Percentiles rank a stretch among this genome's conserved stretches.
phyloP scores from a whole-genome alignment of 2,113 vertebrate species.

The Chascanopsetta lugubris region DNA sequence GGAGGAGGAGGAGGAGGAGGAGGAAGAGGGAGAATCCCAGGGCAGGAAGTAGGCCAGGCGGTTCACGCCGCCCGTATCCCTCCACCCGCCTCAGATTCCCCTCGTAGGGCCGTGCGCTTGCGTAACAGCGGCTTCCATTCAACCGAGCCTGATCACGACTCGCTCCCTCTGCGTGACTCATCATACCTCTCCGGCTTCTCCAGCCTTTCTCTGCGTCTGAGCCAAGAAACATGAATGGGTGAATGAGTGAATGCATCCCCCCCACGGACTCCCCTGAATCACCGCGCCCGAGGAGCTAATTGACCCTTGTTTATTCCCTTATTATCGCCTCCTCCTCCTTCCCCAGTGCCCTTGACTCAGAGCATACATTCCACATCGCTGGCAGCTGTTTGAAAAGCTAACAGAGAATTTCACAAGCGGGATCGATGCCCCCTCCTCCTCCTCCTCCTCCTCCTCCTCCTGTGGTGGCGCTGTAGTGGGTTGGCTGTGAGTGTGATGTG shows the following conservation, averaged over 20 bases:
- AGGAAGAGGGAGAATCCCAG: conserved; percentile 10
- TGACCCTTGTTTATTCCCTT: conserved; percentile 9
- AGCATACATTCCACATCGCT: background rate
- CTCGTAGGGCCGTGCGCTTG: conserved; percentile 28
- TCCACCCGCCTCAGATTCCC: conserved; percentile 22
- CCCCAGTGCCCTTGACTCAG: conserved; percentile 12
- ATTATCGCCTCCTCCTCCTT: conserved; percentile 1
- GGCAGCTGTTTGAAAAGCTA: conserved; percentile 1
- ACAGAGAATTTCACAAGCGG: conserved; percentile 10
- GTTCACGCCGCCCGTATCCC: background rate
- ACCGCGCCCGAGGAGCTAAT: too few relatives aligned
- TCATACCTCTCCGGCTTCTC: conserved; percentile 35
- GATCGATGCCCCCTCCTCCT: conserved; percentile 38
- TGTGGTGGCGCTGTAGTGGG: conserved; percentile 3
- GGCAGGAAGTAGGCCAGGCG: background rate
- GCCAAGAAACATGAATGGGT: conserved; percentile 38
- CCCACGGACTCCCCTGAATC: conserved; percentile 7
- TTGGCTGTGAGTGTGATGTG: conserved; percentile 22
- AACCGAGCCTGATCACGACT: conserved; percentile 59
- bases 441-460: too few relatives aligned
- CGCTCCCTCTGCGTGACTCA: conserved; percentile 64
- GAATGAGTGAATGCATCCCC: too few relatives aligned
- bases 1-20: background rate
- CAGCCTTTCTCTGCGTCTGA: conserved; percentile 18
- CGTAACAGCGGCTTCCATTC: conserved; percentile 62